Evolutionary conservation across 2,888 invertebrate species (phyloP).

Genomic region (Myathropa florea): DNA sequence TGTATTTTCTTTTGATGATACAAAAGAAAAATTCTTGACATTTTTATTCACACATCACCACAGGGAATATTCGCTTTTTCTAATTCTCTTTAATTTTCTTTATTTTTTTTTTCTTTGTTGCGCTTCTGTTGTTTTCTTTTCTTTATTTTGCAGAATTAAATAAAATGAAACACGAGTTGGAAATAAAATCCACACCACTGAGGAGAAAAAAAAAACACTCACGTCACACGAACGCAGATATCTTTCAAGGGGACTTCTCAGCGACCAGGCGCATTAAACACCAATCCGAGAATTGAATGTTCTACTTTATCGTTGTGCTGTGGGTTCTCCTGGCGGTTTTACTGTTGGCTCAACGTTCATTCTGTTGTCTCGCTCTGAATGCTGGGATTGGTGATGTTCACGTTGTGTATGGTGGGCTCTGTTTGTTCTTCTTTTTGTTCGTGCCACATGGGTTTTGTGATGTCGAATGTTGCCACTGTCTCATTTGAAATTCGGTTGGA

Average conservation of each 20-base stretch:
- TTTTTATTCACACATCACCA: background rate
- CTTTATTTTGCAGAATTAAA: background rate
- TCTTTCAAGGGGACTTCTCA: constrained; percentile 34
- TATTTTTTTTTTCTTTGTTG: background rate
- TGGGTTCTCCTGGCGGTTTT: constrained; percentile 17
- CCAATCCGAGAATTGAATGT: constrained; percentile 21
- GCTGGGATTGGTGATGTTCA: too few species aligned
- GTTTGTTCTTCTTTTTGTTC: too few species aligned
- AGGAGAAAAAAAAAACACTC: constrained; percentile 41
- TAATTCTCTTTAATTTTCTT: background rate
- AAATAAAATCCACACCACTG: constrained; percentile 48
- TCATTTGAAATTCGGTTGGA: background rate
- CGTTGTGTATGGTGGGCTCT: too few species aligned
- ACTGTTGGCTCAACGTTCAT: background rate
- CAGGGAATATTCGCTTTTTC: background rate
- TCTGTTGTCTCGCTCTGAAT: constrained; percentile 3
- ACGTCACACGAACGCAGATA: constrained; percentile 53
- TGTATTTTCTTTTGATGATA: background rate
- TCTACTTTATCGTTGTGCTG: constrained; percentile 11
- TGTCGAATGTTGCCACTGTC: background rate
- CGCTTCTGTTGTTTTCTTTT: background rate
- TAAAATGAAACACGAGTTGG: constrained; percentile 8
- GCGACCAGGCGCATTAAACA: constrained; percentile 47
- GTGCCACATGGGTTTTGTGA: background rate
- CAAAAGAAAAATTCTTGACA: background rate